Conservation (phyloP, 2,113 vertebrate genomes). For the Odobenus rosmarus region DNA sequence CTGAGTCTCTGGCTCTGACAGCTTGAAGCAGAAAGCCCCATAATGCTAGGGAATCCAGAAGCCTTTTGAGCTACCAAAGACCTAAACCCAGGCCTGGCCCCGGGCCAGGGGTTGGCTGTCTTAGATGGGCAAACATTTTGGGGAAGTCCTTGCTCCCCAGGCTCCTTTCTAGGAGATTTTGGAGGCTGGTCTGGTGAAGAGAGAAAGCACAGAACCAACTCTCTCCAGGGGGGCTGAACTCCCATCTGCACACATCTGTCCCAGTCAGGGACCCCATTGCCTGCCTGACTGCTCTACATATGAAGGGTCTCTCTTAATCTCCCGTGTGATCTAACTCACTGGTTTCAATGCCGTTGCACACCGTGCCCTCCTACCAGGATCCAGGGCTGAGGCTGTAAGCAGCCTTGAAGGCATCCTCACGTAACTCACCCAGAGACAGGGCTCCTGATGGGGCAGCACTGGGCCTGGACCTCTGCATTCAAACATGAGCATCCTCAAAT, state of each 20-base stretch:
- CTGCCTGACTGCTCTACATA: not conserved
- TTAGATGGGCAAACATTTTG: not conserved
- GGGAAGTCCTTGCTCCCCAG: not conserved
- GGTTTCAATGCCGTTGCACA: not conserved
- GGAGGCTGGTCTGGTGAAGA: not conserved
- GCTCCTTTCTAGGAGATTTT: not conserved
- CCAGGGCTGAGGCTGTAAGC: not conserved
- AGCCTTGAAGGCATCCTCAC: not conserved
- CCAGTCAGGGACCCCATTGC: not conserved
- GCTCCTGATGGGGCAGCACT: not conserved
- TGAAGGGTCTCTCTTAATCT: not conserved
- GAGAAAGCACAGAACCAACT: not conserved
- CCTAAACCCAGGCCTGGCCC: not conserved
- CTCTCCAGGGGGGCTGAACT: not conserved
- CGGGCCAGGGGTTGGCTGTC: fast-evolving
- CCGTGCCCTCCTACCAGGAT: not conserved
- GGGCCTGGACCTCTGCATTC: not conserved
- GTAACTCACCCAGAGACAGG: not conserved
- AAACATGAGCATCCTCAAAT: not conserved
- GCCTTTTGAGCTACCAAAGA: not conserved
- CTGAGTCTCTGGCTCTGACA: not conserved
- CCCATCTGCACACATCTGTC: not conserved
- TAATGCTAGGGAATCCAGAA: not conserved
- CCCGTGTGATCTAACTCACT: not conserved
- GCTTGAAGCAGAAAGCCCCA: fast-evolving